Evolutionary conservation across 2,888 invertebrate genomes (phyloP).

Genomic region (Oxyscelio sp.): DNA sequence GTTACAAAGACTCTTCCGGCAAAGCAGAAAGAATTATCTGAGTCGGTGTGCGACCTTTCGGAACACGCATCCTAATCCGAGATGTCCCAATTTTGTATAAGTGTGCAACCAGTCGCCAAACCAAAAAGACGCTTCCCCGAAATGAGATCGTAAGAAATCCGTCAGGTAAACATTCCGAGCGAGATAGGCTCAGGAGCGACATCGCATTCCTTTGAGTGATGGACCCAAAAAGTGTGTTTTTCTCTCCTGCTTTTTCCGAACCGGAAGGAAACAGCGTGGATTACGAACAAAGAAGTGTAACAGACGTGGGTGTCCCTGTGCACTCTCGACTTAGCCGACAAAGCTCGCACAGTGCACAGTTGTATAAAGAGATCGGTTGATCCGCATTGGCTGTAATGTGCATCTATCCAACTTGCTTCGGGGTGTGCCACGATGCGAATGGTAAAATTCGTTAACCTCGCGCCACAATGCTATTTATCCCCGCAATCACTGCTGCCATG

Average conservation of each 20-base stretch:
- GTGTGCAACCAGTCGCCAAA: neutral
- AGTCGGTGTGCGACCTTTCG: slow-evolving; percentile 2
- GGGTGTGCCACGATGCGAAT: slow-evolving; percentile 57
- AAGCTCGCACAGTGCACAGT: slow-evolving; percentile 22
- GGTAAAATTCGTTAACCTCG: slow-evolving; percentile 77
- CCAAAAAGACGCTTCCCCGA: slow-evolving; percentile 39
- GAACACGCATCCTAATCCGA: neutral
- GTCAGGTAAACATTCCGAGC: slow-evolving; percentile 57
- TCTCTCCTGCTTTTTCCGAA: neutral
- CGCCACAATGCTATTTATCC: slow-evolving; percentile 71
- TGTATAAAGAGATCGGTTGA: slow-evolving; percentile 29
- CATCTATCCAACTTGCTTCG: slow-evolving; percentile 61
- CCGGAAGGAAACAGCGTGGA: slow-evolving; percentile 83
- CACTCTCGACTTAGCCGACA: slow-evolving; percentile 7
- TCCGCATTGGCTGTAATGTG: slow-evolving; percentile 56
- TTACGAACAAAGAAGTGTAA: slow-evolving; percentile 78
- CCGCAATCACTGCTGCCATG: slow-evolving; percentile 67
- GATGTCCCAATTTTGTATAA: slow-evolving; percentile 48
- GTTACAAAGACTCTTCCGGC: slow-evolving; percentile 19
- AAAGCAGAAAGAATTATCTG: slow-evolving; percentile 23
- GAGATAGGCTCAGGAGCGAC: slow-evolving; percentile 42
- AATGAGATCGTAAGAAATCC: slow-evolving; percentile 65
- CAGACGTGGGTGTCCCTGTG: slow-evolving; percentile 52
- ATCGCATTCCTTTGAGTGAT: slow-evolving; percentile 57
- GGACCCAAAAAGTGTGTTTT: slow-evolving; percentile 30